Conservation (phyloP, 2,888 invertebrate genomes). For the Rhogogaster chlorosoma region DNA sequence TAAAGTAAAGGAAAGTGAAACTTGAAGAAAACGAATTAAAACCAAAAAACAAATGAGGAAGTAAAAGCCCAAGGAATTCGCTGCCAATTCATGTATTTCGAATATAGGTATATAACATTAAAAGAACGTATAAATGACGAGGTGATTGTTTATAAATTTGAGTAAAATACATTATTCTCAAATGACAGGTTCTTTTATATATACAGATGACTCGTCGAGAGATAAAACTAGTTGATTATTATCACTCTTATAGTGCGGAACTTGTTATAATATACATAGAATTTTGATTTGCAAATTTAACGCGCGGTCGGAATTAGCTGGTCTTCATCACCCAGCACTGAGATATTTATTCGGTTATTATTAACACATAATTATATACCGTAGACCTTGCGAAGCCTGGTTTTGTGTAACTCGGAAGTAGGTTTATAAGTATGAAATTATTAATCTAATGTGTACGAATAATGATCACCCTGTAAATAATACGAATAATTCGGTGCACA, state of each 20-base stretch:
- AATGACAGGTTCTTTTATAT: too few species aligned
- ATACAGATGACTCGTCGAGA: background rate
- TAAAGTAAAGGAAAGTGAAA: background rate
- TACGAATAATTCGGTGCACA: conserved; percentile 6
- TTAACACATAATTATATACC: background rate
- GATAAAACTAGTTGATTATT: background rate
- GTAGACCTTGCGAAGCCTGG: background rate
- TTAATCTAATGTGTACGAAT: background rate
- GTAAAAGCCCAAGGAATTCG: conserved; percentile 19
- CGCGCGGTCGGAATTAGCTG: background rate
- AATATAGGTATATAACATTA: background rate
- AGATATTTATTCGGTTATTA: background rate
- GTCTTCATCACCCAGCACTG: background rate
- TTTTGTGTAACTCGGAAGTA: background rate
- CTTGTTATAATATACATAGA: background rate
- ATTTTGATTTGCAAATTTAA: background rate
- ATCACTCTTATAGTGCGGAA: background rate
- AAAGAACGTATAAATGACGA: background rate
- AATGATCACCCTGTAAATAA: conserved; percentile 18
- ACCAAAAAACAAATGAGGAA: background rate
- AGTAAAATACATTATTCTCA: too few species aligned
- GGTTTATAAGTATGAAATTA: background rate
- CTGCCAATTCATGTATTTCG: conserved; percentile 29
- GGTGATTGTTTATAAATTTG: background rate
- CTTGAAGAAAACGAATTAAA: background rate